Base-by-base conservation (phyloP, 2,888 invertebrate species). In the Meta bourneti region DNA sequence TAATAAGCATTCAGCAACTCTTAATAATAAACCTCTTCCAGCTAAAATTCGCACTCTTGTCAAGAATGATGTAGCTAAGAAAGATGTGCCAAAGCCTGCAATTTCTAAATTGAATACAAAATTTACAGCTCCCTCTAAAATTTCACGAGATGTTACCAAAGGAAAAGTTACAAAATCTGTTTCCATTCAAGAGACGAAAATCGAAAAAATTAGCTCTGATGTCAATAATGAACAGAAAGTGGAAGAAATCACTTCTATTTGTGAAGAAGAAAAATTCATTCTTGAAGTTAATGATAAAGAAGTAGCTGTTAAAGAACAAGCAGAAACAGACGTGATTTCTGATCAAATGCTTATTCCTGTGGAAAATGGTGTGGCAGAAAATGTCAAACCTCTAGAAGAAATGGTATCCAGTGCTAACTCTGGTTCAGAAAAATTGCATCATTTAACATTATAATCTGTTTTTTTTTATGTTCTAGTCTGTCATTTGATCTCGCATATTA, bases 381-480 rank as follows among this genome's bases (percentile, higher is more conserved):
- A 16, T 8, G 19, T 48, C 9, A 75, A 61, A 9, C 61, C 71
- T 13, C 19, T 19, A 48, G 80, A 84, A 85, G 79, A 79, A 19
- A 84, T 20, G 48, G 54, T 54, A 19, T 16, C 69, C 11, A 9
- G 20, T 52, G 20, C 34, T 19, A 78, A 81, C 7, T 48, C 71
- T 79, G 48, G 49, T 7, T 54, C n/a, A 19, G 61, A 72, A 11
- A 69, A 19, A 20, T 34, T 79, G 72, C 48, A 49, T 80, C 61
- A 75, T 48, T 4, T 34, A 2, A 34, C 34, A 34, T 34, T 81
- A 61, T 81, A 20, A 77, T 6, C 49, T 34, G 52, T n/a, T 78
- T 78, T 69, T 81, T 78, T 90, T n/a, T 16, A 80, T 85, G 49
- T 90, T 90, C 90, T 90, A 90, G 90, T 90, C 90, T 90, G 51